phyloP scores from a whole-genome alignment of 2,888 invertebrate genomes.

The Epicampocera succincta region DNA sequence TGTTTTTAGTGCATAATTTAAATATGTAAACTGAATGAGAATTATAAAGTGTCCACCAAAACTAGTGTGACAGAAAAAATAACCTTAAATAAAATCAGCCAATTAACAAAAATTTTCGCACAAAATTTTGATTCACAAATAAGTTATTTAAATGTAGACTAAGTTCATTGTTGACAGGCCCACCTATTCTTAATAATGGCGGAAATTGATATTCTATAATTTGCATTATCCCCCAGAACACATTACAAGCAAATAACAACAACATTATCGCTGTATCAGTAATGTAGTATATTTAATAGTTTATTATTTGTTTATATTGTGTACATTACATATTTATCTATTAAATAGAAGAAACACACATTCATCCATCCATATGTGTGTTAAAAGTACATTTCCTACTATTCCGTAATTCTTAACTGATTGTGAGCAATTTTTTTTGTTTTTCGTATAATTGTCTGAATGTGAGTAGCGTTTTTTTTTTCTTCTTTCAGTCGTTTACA shows the following conservation, averaged over 20 bases:
- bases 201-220: conserved; percentile 56
- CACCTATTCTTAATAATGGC: conserved; percentile 39
- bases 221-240: conserved; percentile 26
- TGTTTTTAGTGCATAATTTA: no score
- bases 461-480: conserved; percentile 22
- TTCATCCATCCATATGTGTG: conserved; percentile 32
- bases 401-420: conserved; percentile 63
- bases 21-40: no score
- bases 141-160: no score
- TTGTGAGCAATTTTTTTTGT: conserved; percentile 42
- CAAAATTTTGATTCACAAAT: no score
- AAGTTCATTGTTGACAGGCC: neutral
- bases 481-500: conserved; percentile 59
- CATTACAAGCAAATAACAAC: conserved; percentile 37
- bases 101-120: no score
- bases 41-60: no score
- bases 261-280: conserved; percentile 43
- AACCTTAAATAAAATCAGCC: no score
- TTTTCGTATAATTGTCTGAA: conserved; percentile 16
- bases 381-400: conserved; percentile 65
- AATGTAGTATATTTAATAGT: conserved; percentile 58
- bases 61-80: no score
- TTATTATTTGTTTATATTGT: conserved; percentile 62
- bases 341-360: neutral
- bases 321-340: neutral